Evolutionary conservation across 2,797 vertebrate species (phyloP).

Genomic region (Iguana delicatissima): DNA sequence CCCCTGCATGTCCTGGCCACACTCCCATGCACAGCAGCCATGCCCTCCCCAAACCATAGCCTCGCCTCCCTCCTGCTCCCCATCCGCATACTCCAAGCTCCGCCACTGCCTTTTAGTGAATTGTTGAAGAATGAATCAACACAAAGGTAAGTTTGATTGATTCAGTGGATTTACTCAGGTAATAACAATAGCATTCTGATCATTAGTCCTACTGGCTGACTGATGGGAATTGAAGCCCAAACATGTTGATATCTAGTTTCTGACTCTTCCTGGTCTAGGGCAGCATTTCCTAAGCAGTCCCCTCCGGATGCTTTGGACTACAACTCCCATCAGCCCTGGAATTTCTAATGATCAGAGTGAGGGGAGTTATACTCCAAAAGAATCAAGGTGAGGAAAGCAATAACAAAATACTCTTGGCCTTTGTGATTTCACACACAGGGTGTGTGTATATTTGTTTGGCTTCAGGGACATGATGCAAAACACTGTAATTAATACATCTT

Average conservation of each 20-base stretch:
- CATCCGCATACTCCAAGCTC: too few relatives aligned
- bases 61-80: too few relatives aligned
- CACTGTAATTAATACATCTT: background rate
- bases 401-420: background rate
- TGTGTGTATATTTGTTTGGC: background rate
- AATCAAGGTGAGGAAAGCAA: background rate
- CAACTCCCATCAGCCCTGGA: background rate
- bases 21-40: too few relatives aligned
- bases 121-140: too few relatives aligned
- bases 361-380: background rate
- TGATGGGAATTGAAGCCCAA: background rate
- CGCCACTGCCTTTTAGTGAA: too few relatives aligned
- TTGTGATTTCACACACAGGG: background rate
- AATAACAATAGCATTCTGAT: too few relatives aligned
- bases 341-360: background rate
- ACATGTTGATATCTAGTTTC: background rate
- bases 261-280: background rate
- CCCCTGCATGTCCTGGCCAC: too few relatives aligned
- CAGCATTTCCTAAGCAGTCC: background rate
- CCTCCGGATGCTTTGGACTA: background rate
- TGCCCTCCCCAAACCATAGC: too few relatives aligned
- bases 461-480: background rate
- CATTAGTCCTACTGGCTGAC: background rate
- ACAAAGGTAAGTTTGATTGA: too few relatives aligned
- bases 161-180: too few relatives aligned